Conservation (phyloP, 2,113 vertebrate species). For the Calidris pugnax region DNA sequence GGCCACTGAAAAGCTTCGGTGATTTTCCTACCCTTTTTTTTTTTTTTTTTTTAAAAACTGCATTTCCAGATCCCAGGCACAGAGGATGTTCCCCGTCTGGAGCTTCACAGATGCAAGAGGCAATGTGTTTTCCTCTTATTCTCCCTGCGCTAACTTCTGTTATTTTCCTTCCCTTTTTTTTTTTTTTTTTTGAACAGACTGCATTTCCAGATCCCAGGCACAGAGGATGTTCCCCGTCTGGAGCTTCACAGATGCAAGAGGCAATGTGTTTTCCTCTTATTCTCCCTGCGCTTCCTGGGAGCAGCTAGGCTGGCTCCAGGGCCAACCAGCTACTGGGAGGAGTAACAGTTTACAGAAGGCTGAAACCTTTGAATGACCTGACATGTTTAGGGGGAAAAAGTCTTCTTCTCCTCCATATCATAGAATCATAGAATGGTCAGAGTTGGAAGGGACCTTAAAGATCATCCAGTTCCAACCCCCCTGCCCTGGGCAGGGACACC, state of each 20-base stretch:
- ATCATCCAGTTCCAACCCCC: too few relatives aligned
- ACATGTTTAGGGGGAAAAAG: background rate
- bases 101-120: constrained; percentile 22
- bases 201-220: constrained; percentile 28
- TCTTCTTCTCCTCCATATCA: background rate
- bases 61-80: constrained; percentile 22
- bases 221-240: constrained; percentile 15
- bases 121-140: constrained; percentile 13
- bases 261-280: constrained; percentile 14
- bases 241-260: constrained; percentile 30
- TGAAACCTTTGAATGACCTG: background rate
- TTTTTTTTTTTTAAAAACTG: constrained; percentile 27
- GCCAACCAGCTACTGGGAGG: background rate
- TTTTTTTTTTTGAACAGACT: constrained; percentile 30
- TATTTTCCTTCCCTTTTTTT: too few relatives aligned
- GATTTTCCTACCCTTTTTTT: background rate
- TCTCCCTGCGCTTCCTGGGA: background rate
- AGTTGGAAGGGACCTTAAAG: too few relatives aligned
- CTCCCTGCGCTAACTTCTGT: background rate
- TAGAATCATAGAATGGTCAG: too few relatives aligned
- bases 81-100: constrained; percentile 25
- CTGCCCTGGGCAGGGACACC: too few relatives aligned
- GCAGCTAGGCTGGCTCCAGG: background rate
- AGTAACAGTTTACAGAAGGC: background rate
- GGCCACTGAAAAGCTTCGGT: background rate